Evolutionary conservation across 2,797 vertebrate species (phyloP).

Genomic region (Sebastes steindachneri): DNA sequence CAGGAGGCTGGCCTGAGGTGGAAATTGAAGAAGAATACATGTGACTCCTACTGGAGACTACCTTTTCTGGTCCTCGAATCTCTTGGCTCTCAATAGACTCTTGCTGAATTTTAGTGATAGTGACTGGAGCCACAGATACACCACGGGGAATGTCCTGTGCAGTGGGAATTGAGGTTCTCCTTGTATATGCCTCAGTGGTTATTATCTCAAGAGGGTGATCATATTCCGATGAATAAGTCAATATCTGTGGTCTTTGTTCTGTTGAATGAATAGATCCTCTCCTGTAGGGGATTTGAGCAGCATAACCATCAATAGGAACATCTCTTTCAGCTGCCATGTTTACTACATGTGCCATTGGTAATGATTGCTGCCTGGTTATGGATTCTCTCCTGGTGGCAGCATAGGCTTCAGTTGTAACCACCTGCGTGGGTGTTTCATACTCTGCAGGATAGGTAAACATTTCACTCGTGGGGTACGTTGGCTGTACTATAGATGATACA

Average conservation of each 20-base stretch:
- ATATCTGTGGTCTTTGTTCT: slow-evolving; percentile 57
- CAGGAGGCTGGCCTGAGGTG: slow-evolving; percentile 80
- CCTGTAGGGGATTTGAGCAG: slow-evolving; percentile 52
- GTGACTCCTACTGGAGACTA: slow-evolving; percentile 86
- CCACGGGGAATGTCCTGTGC: slow-evolving; percentile 59
- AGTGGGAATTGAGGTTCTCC: slow-evolving; percentile 62
- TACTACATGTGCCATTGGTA: slow-evolving; percentile 46
- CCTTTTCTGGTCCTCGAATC: slow-evolving; percentile 83
- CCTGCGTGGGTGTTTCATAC: slow-evolving; percentile 61
- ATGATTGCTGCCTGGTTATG: slow-evolving; percentile 66
- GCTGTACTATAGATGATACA: slow-evolving; percentile 62
- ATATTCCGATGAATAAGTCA: slow-evolving; percentile 70
- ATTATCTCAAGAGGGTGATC: slow-evolving; percentile 70
- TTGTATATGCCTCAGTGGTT: slow-evolving; percentile 65
- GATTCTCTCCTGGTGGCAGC: slow-evolving; percentile 66
- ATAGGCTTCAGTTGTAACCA: slow-evolving; percentile 65
- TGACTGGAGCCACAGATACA: slow-evolving; percentile 76
- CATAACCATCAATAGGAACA: slow-evolving; percentile 38
- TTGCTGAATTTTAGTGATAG: slow-evolving; percentile 81
- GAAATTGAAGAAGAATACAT: slow-evolving; percentile 86
- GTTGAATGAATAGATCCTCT: slow-evolving; percentile 46
- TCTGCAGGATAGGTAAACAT: slow-evolving; percentile 55
- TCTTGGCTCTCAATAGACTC: slow-evolving; percentile 85
- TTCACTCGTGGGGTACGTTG: slow-evolving; percentile 58
- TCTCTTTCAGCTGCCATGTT: slow-evolving; percentile 72